Base-by-base conservation (phyloP, 2,888 invertebrate genomes). In the Microdon myrmicae region DNA sequence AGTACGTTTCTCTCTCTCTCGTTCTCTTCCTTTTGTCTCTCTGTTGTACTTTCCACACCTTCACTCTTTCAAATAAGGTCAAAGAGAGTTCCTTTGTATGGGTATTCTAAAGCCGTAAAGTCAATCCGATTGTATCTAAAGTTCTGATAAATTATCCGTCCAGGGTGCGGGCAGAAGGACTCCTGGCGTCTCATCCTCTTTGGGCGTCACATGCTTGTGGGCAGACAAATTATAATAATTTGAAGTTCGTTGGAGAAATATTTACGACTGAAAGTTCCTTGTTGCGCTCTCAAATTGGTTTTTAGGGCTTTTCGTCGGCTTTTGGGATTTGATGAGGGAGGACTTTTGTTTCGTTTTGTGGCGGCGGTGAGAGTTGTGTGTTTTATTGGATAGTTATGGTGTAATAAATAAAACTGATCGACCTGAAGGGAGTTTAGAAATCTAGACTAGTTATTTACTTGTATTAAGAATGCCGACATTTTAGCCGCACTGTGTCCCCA, bases 151-250 rank as follows among this genome's bases (percentile, higher is more conserved):
- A n/a, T n/a, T n/a, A n/a, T n/a, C n/a, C n/a, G n/a, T n/a, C n/a
- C n/a, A n/a, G n/a, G n/a, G n/a, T n/a, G n/a, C n/a, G n/a, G n/a
- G n/a, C n/a, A n/a, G n/a, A n/a, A n/a, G n/a, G n/a, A n/a, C n/a
- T n/a, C n/a, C n/a, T n/a, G n/a, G n/a, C n/a, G n/a, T n/a, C n/a
- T n/a, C 12, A 13, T 29, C 10, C 14, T 39, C 39, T 37, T 45
- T 47, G 20, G 28, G 10, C 34, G 34, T 54, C 41, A 55, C 45
- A 39, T 55, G 47, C 34, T 41, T 55, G 55, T 55, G 55, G 55
- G 55, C 41, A 55, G 55, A 55, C 55, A 41, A 55, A 55, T 55
- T 55, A 55, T 38, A 55, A 47, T 55, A 55, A 55, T 47, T 55
- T 55, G 34, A 47, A 47, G 47, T 47, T 47, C 39, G 39, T 55